Base-by-base conservation (phyloP, 2,113 vertebrate genomes). In the Pan troglodytes region DNA sequence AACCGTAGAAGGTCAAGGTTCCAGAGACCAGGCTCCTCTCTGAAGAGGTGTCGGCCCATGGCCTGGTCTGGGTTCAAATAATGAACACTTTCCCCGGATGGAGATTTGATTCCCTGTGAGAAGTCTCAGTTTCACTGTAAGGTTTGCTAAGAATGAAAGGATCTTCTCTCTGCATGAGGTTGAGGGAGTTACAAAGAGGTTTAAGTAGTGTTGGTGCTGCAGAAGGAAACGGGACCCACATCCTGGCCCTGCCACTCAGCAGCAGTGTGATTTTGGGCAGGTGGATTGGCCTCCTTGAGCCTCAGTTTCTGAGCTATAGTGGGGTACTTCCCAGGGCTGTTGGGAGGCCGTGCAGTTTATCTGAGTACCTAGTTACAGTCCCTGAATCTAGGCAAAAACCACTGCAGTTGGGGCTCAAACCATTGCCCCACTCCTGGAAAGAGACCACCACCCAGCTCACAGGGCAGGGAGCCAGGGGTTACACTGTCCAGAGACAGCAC, bases 141-240 rank as follows among this genome's bases (percentile, higher is more conserved):
- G 48, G 8, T 82, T 81, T 93, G 89, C 79, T 96, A 43, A 96
- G 82, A 91, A 95, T 79, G 57, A 72, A 95, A 95, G 87, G 89
- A 80, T 43, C 85, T 67, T 89, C 78, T 97, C 96, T 95, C 85
- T 57, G 59, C 50, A 11, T 23, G 48, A 89, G 87, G 73, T 14
- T 84, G 82, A 93, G 61, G 55, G 87, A 86, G 67, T 32, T 50
- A 97, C 85, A 86, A 43, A 55, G 43, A 97, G 35, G 35, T 86
- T 1, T 52, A 72, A 85, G 81, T 14, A 64, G 55, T 35, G 9
- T 55, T 38, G 75, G 55, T 6, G 8, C 57, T 43, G 18, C 38
- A 35, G 81, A 93, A 45, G 64, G 79, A 83, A 35, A 76, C 2
- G 35, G 79, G 55, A 76, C 57, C 8, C 76, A 67, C 45, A 35